Percentiles rank a stretch among this genome's conserved stretches.
Evolutionary conservation across 2,888 invertebrate genomes (phyloP).

Genomic region (Diplazon laetatorius): DNA sequence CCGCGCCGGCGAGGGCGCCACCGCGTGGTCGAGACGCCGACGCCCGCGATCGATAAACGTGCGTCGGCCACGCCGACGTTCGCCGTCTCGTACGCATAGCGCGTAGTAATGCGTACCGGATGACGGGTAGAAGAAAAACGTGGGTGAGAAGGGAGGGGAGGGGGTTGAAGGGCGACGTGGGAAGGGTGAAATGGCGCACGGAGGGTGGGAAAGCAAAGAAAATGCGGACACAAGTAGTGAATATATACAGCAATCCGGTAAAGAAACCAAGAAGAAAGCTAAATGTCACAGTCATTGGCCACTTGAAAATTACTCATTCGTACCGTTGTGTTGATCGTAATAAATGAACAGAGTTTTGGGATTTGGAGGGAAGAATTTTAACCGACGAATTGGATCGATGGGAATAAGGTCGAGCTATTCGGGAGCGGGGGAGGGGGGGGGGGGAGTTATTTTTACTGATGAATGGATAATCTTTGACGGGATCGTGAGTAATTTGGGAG

Average conservation of each 20-base stretch:
- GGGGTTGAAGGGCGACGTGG: slow-evolving; percentile 48
- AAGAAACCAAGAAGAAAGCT: slow-evolving; percentile 22
- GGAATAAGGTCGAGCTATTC: too few species aligned
- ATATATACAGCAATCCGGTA: slow-evolving; percentile 32
- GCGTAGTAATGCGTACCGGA: slow-evolving; percentile 63
- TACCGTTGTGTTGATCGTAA: too few species aligned
- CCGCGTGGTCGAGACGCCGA: slow-evolving; percentile 74
- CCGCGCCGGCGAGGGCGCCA: slow-evolving; percentile 77
- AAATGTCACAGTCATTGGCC: slow-evolving; percentile 21
- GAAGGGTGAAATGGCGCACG: slow-evolving; percentile 24
- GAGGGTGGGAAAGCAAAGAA: slow-evolving; percentile 42
- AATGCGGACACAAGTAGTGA: slow-evolving; percentile 41
- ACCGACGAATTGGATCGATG: too few species aligned
- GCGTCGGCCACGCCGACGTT: slow-evolving; percentile 70
- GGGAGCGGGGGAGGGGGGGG: too few species aligned
- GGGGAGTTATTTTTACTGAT: too few species aligned
- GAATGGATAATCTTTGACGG: too few species aligned
- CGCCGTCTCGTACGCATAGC: slow-evolving; percentile 63
- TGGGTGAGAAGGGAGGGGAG: slow-evolving; percentile 38
- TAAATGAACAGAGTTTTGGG: background rate
- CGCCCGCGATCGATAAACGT: slow-evolving; percentile 80
- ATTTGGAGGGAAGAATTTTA: too few species aligned
- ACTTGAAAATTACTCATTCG: background rate
- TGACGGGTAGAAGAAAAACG: slow-evolving; percentile 37
- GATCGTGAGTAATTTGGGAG: background rate